Conservation (phyloP, 64 coral and sea anemone genomes). For the Pachyseris speciosa region DNA sequence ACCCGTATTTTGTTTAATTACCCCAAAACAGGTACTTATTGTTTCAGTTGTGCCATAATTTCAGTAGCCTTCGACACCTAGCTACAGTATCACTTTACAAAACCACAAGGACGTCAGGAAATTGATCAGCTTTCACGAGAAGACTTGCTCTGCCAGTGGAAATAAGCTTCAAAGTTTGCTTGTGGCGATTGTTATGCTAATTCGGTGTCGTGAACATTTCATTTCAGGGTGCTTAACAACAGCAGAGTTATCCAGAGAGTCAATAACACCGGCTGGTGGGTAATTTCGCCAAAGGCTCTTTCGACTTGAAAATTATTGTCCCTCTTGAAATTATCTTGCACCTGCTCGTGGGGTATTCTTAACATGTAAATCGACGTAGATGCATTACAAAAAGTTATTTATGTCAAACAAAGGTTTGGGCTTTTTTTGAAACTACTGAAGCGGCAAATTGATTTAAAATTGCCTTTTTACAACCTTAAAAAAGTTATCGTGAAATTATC, state of each 20-base stretch:
- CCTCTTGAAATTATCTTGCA: not conserved
- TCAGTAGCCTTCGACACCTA: not conserved
- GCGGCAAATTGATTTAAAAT: not conserved
- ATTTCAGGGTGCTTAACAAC: conserved; percentile 6
- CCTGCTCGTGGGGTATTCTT: not conserved
- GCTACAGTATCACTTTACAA: not conserved
- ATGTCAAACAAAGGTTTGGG: not conserved
- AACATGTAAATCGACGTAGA: not conserved
- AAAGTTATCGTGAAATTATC: not conserved
- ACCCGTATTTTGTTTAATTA: not conserved
- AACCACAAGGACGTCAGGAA: not conserved
- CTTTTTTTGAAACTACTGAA: not conserved
- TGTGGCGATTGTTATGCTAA: conserved; percentile 28
- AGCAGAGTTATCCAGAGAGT: conserved; percentile 1
- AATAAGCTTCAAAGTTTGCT: not conserved
- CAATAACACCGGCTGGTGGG: not conserved
- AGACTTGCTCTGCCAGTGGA: not conserved
- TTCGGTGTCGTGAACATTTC: not conserved
- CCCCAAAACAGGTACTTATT: conserved; percentile 3
- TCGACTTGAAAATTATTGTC: conserved; percentile 15
- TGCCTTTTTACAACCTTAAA: not conserved
- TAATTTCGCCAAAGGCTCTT: not conserved
- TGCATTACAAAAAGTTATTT: conserved; percentile 8
- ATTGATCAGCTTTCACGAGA: not conserved
- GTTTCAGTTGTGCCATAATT: not conserved